Conservation (phyloP, 2,888 invertebrate species). For the Folsomia candida region DNA sequence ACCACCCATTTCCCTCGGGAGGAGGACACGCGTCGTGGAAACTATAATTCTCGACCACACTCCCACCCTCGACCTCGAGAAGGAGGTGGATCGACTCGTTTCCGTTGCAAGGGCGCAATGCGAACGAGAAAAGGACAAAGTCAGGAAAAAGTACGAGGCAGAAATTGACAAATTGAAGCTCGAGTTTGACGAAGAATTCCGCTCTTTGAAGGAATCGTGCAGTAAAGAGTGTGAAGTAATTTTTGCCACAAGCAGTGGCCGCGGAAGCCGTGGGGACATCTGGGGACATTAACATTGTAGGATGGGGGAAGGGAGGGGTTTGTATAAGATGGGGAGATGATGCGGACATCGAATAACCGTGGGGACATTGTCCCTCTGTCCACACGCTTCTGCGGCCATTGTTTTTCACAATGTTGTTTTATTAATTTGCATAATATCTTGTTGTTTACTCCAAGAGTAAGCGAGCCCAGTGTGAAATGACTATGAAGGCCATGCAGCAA, state of each 20-base stretch:
- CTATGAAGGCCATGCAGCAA: too few relatives aligned
- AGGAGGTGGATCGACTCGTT: slow-evolving; percentile 13
- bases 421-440: too few relatives aligned
- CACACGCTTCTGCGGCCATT: too few relatives aligned
- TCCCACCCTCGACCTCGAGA: not conserved
- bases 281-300: not conserved
- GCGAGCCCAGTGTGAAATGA: too few relatives aligned
- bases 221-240: too few relatives aligned
- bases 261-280: too few relatives aligned
- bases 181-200: not conserved
- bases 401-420: too few relatives aligned
- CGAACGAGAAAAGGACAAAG: not conserved
- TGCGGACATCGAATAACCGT: too few relatives aligned
- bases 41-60: slow-evolving; percentile 10
- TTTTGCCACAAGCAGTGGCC: too few relatives aligned
- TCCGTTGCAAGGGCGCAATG: not conserved
- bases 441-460: too few relatives aligned
- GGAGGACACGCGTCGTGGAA: not conserved
- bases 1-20: not conserved
- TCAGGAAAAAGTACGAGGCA: not conserved
- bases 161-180: not conserved
- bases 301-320: not conserved
- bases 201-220: not conserved
- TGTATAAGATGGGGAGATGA: too few relatives aligned
- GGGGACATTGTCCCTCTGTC: too few relatives aligned